Base-by-base conservation (phyloP, 2,113 vertebrate genomes). In the Petaurus breviceps region DNA sequence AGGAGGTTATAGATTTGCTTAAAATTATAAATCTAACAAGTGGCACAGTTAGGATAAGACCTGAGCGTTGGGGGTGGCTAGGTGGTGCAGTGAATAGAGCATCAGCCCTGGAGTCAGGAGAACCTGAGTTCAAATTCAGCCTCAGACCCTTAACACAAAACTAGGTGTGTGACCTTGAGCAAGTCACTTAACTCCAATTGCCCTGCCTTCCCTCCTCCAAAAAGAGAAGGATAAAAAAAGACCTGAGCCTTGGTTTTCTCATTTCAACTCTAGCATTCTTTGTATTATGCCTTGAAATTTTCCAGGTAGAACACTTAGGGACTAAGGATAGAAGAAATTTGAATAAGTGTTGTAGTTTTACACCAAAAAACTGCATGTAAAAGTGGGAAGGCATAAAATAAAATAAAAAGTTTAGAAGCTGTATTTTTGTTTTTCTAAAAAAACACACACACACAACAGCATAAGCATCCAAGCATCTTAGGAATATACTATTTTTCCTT, bases 401-500 rank as follows among this genome's bases (percentile, higher is more conserved):
- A 49, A 49, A 49, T 91, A 37, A 94, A 94, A 95, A 92, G 19
- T 92, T 46, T 46, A 8, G 6, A n/a, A 6, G 9, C 3, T 22
- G 92, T 89, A 93, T 93, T 51, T 1, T 37, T 9, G 55, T 55
- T 89, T 37, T 57, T 91, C 1, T n/a, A n/a, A 31, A 47, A 43
- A 47, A 6, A 84, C 3, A 51, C 4, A 49, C 46, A 57, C 14
- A 61, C 8, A 93, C 5, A 43, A 28, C 51, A 10, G 12, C 26
- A 46, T 37, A 28, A 14, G 16, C 10, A 0, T 9, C 22, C 46
- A 37, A 8, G 57, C n/a, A 77, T 8, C 90, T 94, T 96, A 96
- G 51, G 96, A 92, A 46, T 28, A 93, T 93, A 0, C 5, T 94
- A 19, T 4, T 94, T 97, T 97, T 46, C 93, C 94, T 98, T 98